phyloP scores from a whole-genome alignment of 2,888 invertebrate species.

The Melanotus villosus region DNA sequence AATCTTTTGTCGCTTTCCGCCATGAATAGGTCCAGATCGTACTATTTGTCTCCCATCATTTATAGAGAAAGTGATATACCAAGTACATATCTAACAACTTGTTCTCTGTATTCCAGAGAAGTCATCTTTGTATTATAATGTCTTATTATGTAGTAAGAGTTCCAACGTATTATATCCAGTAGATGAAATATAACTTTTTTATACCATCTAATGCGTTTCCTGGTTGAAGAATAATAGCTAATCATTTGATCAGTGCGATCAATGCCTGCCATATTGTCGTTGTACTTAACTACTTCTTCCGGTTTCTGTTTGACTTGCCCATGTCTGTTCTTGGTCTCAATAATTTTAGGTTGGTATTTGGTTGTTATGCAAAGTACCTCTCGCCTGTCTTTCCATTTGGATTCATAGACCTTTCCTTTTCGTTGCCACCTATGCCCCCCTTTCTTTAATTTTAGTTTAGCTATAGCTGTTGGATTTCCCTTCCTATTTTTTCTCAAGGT shows the following conservation, averaged over 20 bases:
- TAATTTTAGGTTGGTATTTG: conserved; percentile 47
- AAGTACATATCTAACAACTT: too few species aligned
- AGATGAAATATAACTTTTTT: conserved; percentile 21
- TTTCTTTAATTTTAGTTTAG: conserved; percentile 33
- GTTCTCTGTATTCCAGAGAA: too few species aligned
- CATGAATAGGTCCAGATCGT: too few species aligned
- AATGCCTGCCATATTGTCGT: conserved; percentile 47
- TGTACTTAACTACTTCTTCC: conserved; percentile 42
- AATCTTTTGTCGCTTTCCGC: too few species aligned
- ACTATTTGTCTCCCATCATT: too few species aligned
- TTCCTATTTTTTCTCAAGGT: conserved; percentile 39
- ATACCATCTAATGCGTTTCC: conserved; percentile 37
- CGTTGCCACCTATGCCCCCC: conserved; percentile 44
- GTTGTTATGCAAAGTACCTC: conserved; percentile 51
- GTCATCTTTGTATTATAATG: too few species aligned
- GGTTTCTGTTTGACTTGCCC: conserved; percentile 42
- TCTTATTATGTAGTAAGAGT: too few species aligned
- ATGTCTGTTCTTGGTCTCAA: conserved; percentile 32
- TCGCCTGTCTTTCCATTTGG: too few species aligned
- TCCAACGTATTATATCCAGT: too few species aligned
- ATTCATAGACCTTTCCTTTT: conserved; percentile 48
- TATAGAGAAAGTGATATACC: too few species aligned
- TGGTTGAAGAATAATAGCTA: conserved; percentile 38
- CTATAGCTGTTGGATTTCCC: conserved; percentile 40
- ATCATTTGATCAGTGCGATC: conserved; percentile 46